Evolutionary conservation across 1,140 invertebrate species (phyloP).

Genomic region (Microplitis demolitor): DNA sequence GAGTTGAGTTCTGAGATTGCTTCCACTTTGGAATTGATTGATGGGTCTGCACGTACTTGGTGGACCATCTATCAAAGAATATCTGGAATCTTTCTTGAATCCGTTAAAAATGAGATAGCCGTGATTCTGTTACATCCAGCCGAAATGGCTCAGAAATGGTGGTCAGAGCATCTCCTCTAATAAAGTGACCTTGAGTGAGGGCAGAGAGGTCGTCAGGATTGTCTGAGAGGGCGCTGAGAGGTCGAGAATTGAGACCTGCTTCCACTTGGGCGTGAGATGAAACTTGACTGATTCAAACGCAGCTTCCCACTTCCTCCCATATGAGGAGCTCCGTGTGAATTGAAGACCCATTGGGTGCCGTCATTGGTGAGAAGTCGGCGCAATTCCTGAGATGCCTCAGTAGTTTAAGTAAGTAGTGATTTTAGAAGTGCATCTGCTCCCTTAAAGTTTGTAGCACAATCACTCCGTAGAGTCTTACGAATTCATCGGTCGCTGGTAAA

Average conservation of each 20-base stretch:
- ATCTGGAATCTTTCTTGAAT: not conserved
- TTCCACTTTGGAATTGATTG: not conserved
- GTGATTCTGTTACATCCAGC: not conserved
- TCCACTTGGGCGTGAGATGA: too few species aligned
- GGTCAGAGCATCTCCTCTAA: not conserved
- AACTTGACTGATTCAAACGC: not conserved
- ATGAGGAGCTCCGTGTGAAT: not conserved
- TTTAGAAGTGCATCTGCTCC: not conserved
- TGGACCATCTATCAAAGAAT: not conserved
- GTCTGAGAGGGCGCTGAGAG: not conserved
- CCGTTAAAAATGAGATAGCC: not conserved
- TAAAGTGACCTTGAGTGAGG: not conserved
- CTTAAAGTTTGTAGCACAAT: constrained; percentile 6
- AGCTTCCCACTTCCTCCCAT: not conserved
- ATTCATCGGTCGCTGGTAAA: not conserved
- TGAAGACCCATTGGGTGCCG: not conserved
- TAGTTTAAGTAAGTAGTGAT: not conserved
- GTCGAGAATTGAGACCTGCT: not conserved
- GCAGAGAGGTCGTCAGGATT: not conserved
- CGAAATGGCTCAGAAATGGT: not conserved
- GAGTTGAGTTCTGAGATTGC: not conserved
- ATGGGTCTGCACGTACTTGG: not conserved
- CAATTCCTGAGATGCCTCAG: not conserved
- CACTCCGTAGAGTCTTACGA: not conserved
- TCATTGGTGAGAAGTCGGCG: not conserved